Percentiles rank a stretch among this genome's conserved stretches.
Conservation (phyloP, 1,140 invertebrate species). For the Spodoptera frugiperda region DNA sequence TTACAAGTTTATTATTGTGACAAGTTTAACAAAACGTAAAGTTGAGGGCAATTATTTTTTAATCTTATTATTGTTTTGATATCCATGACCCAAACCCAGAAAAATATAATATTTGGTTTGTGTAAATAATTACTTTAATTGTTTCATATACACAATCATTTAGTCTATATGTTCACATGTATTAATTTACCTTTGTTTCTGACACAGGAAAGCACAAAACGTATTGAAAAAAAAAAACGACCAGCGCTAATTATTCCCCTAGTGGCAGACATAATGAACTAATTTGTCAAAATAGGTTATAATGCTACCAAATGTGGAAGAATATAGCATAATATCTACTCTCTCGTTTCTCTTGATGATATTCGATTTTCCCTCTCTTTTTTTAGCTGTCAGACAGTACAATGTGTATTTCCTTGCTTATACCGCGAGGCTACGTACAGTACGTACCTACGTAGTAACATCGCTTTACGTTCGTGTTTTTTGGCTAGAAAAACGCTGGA, state of each 20-base stretch:
- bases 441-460: slow-evolving; percentile 76
- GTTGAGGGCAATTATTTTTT: too few relatives aligned
- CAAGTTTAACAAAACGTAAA: too few relatives aligned
- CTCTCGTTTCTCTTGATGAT: slow-evolving; percentile 57
- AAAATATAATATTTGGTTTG: too few relatives aligned
- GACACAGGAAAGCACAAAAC: background rate
- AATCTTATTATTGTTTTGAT: too few relatives aligned
- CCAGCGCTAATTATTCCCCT: slow-evolving; percentile 71
- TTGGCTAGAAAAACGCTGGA: slow-evolving; percentile 68
- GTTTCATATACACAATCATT: too few relatives aligned
- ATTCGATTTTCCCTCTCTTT: slow-evolving; percentile 49
- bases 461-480: slow-evolving; percentile 68
- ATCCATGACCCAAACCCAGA: too few relatives aligned
- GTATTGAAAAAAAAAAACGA: slow-evolving; percentile 61
- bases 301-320: slow-evolving; percentile 64
- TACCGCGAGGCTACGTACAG: slow-evolving; percentile 80
- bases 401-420: slow-evolving; percentile 58
- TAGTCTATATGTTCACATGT: too few relatives aligned
- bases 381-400: slow-evolving; percentile 62
- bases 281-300: slow-evolving; percentile 84
- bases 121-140: too few relatives aligned
- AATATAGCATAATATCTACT: slow-evolving; percentile 55
- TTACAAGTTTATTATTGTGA: too few relatives aligned
- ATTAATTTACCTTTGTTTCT: too few relatives aligned
- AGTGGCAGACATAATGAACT: slow-evolving; percentile 77